These are phyloP conservation scores for Tribolium madens DNA, from an alignment of 1,140 invertebrate genomes.

Conservation along the genomic window DNA sequence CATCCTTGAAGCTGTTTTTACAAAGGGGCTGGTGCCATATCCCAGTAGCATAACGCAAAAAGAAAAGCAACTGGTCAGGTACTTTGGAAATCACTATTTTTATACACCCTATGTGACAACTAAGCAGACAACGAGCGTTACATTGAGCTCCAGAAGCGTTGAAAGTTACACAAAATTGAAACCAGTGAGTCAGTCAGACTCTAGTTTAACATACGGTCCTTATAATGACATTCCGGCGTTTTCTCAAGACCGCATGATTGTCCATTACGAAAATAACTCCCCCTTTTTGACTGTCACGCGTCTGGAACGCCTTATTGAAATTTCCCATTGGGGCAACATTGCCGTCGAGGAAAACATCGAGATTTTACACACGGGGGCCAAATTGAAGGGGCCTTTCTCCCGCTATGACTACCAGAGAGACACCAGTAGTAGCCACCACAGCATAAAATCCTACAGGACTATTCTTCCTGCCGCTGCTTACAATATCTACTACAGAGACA, in stretches of 20 bases:
- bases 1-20: slow-evolving; percentile 82
- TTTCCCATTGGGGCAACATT: slow-evolving; percentile 99
- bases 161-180: slow-evolving; percentile 91
- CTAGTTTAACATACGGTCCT: slow-evolving; percentile 87
- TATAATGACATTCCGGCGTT: slow-evolving; percentile 78
- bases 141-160: slow-evolving; percentile 69
- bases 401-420: slow-evolving; percentile 96
- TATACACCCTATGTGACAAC: slow-evolving; percentile 85
- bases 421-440: slow-evolving; percentile 83
- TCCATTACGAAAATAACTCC: slow-evolving; percentile 97
- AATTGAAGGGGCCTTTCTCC: slow-evolving; percentile 95
- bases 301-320: slow-evolving; percentile 90
- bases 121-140: slow-evolving; percentile 79
- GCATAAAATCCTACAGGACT: slow-evolving; percentile 94
- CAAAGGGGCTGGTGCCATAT: slow-evolving; percentile 83
- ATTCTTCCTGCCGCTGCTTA: slow-evolving; percentile 85
- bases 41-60: slow-evolving; percentile 90
- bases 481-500: slow-evolving; percentile 75
- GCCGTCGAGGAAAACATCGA: slow-evolving; percentile 96
- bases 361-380: slow-evolving; percentile 91
- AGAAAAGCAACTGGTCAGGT: slow-evolving; percentile 93
- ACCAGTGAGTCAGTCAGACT: slow-evolving; percentile 83
- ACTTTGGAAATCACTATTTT: slow-evolving; percentile 85
- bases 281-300: slow-evolving; percentile 93
- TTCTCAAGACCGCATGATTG: slow-evolving; percentile 72